A percentile compares a stretch with the other conserved stretches of the same genome.
These are phyloP conservation scores for Ceratoteleas bidentatus DNA, from an alignment of 1,140 invertebrate genomes.

Conservation along the genomic window DNA sequence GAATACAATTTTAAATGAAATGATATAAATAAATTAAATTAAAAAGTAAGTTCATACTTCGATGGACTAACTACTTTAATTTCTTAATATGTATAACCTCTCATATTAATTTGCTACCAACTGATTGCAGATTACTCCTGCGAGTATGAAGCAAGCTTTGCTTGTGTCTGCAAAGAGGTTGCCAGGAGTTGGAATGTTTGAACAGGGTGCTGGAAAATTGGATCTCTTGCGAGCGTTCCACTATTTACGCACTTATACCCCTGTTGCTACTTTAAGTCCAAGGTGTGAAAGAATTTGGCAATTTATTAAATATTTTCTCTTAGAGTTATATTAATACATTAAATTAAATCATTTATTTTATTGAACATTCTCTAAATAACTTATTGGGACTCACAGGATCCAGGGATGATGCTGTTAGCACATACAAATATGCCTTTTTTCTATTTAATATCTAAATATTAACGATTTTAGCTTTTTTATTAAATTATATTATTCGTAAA, in stretches of 20 bases:
- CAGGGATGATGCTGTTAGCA: too few species aligned
- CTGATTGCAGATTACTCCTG: conserved; percentile 88
- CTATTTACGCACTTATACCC: conserved; percentile 75
- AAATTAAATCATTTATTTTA: too few species aligned
- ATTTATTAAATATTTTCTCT: background rate
- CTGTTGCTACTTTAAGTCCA: conserved; percentile 81
- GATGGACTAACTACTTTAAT: background rate
- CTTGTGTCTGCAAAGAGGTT: conserved; percentile 93
- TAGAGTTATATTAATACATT: too few species aligned
- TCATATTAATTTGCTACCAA: conserved; percentile 36
- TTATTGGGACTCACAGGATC: too few species aligned
- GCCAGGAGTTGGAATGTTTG: conserved; percentile 96
- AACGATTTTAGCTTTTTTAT: too few species aligned
- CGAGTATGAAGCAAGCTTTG: conserved; percentile 96
- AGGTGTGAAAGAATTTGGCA: conserved; percentile 83
- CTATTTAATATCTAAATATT: too few species aligned
- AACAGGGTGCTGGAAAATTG: conserved; percentile 97
- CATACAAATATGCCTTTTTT: too few species aligned
- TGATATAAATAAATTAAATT: too few species aligned
- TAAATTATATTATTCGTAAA: too few species aligned
- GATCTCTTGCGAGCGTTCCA: conserved; percentile 86
- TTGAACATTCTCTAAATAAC: too few species aligned
- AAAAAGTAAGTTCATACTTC: background rate
- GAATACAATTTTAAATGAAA: too few species aligned
- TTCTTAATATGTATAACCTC: too few species aligned